Evolutionary conservation across 2,888 invertebrate species (phyloP).

Genomic region (Phalangium opilio): DNA sequence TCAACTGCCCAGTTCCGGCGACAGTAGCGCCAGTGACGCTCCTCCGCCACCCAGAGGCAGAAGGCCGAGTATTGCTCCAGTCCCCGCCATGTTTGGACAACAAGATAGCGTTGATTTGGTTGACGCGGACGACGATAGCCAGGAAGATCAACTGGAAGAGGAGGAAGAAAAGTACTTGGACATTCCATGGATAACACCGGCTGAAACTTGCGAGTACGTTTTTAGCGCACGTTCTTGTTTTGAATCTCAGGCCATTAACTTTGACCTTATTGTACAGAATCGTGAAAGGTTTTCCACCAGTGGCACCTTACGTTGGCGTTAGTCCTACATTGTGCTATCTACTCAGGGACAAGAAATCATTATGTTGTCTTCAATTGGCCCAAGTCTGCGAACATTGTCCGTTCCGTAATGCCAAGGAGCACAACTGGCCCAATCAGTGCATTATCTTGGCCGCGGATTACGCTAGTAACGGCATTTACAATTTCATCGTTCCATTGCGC

Average conservation of each 20-base stretch:
- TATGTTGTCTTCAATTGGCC: conserved; percentile 88
- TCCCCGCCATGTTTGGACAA: conserved; percentile 74
- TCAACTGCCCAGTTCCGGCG: conserved; percentile 7
- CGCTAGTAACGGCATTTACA: conserved; percentile 94
- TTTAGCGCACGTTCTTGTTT: too few species aligned
- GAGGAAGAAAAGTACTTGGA: conserved; percentile 17
- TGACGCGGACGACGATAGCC: conserved; percentile 3
- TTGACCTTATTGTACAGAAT: conserved; percentile 46
- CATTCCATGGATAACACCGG: conserved; percentile 18
- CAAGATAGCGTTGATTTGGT: conserved; percentile 5
- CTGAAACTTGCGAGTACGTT: conserved; percentile 20
- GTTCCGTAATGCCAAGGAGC: conserved; percentile 78
- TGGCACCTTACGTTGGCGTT: conserved; percentile 93
- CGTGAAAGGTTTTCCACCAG: conserved; percentile 89
- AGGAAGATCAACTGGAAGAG: conserved; percentile 8
- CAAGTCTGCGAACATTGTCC: conserved; percentile 89
- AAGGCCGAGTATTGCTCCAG: conserved; percentile 81
- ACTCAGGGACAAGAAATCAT: conserved; percentile 82
- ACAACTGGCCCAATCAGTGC: conserved; percentile 90
- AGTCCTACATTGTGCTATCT: conserved; percentile 95
- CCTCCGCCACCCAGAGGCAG: background rate
- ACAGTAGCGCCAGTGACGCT: conserved; percentile 4
- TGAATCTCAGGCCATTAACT: conserved; percentile 1
- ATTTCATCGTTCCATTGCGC: conserved; percentile 90
- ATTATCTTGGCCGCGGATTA: conserved; percentile 94